Evolutionary conservation across 1,140 invertebrate species (phyloP).

Genomic region (Camponotus vicinus): DNA sequence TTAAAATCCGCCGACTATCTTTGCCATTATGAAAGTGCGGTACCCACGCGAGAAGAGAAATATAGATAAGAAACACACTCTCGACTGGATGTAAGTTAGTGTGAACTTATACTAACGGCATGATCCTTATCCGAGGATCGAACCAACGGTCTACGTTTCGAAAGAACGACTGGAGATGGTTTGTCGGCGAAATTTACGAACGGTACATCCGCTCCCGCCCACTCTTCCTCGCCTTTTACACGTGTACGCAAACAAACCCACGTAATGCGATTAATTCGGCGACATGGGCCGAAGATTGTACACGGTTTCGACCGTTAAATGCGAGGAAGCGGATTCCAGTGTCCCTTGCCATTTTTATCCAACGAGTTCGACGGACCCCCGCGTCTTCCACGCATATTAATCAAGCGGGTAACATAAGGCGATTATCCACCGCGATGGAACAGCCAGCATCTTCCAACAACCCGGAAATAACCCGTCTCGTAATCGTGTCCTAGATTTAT

Average conservation of each 20-base stretch:
- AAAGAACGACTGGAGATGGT: not conserved
- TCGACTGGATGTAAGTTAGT: slow-evolving; percentile 19
- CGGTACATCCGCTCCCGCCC: slow-evolving; percentile 9
- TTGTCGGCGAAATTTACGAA: slow-evolving; percentile 48
- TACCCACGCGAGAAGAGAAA: not conserved
- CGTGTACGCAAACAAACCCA: slow-evolving; percentile 46
- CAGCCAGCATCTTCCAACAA: not conserved
- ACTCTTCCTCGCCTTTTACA: slow-evolving; percentile 27
- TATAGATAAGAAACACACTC: not conserved
- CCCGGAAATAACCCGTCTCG: slow-evolving; percentile 1
- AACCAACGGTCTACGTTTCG: too few species aligned
- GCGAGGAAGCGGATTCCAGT: slow-evolving; percentile 20
- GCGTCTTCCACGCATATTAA: slow-evolving; percentile 36
- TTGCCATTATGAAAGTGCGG: too few species aligned
- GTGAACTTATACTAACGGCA: slow-evolving; percentile 19
- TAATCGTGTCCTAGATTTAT: not conserved
- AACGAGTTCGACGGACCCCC: slow-evolving; percentile 15
- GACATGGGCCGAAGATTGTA: slow-evolving; percentile 34
- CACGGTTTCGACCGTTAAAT: slow-evolving; percentile 14
- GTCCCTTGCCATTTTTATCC: slow-evolving; percentile 8
- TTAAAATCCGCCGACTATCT: slow-evolving; percentile 1
- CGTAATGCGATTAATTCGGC: slow-evolving; percentile 53
- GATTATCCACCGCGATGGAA: slow-evolving; percentile 3
- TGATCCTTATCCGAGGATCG: not conserved
- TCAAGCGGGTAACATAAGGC: slow-evolving; percentile 42